A percentile compares a stretch with the other conserved stretches of the same genome.
Conservation (phyloP, 2,797 vertebrate species). For the Notolabrus celidotus region DNA sequence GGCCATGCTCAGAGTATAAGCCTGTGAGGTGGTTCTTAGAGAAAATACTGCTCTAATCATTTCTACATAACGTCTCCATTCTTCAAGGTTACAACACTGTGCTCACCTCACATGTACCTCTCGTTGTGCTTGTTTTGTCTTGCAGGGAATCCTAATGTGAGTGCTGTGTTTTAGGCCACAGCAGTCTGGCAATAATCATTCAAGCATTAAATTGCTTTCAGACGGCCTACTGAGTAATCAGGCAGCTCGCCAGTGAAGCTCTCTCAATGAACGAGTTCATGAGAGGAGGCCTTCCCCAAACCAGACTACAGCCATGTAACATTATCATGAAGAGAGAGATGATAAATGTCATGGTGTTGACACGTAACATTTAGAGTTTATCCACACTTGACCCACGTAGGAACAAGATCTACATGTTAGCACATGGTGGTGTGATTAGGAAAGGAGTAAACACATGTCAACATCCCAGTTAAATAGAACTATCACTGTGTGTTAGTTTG, state of each 20-base stretch:
- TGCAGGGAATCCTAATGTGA: conserved; percentile 24
- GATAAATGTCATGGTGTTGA: background rate
- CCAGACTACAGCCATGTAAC: background rate
- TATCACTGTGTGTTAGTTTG: no score
- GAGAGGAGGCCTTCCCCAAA: conserved; percentile 2
- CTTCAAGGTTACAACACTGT: conserved; percentile 7
- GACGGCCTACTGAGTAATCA: conserved; percentile 35
- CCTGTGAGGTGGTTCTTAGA: background rate
- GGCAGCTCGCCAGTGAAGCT: conserved; percentile 15
- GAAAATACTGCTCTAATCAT: background rate
- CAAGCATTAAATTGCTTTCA: conserved; percentile 45
- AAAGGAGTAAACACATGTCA: no score
- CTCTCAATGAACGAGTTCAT: conserved; percentile 17
- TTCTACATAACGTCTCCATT: background rate
- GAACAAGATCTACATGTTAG: no score
- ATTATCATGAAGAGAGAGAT: background rate
- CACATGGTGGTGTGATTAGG: no score
- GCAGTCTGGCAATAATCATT: conserved; percentile 29
- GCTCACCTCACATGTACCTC: conserved; percentile 1
- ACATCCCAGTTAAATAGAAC: no score
- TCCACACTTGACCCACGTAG: background rate
- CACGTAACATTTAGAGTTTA: background rate
- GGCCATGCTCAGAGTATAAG: no score
- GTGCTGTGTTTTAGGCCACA: conserved; percentile 23
- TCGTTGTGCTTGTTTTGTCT: conserved; percentile 17